Base-by-base conservation (phyloP, 2,888 invertebrate genomes). In the Drosophila nr. perissopoda region DNA sequence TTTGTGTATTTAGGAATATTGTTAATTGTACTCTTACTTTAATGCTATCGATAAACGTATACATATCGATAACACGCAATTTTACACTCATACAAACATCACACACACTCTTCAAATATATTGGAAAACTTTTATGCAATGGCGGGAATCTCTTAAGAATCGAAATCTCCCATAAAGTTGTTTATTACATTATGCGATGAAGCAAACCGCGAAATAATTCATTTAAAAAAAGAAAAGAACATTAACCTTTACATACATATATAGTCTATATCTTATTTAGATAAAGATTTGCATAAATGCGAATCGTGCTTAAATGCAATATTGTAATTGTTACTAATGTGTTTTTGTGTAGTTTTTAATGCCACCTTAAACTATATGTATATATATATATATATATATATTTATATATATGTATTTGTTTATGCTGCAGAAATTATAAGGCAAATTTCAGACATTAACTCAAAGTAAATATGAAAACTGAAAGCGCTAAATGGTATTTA, bases 311-410 rank as follows among this genome's bases (percentile, higher is more conserved):
- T 69, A 71, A 64, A 71, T 48, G 60, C 53, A 80, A 51, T 40
- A 70, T 72, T 73, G 62, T 64, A 82, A 82, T 71, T 87, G 83
- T 82, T 84, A 85, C 81, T 86, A 75, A 82, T 83, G 82, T 86
- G 83, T 88, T 86, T 86, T 74, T 81, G 81, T 88, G 85, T 83
- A 84, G 81, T 80, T 83, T 79, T 80, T 74, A 72, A 76, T 72
- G 58, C 54, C 63, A 74, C 53, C 59, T 71, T 68, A 68, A 61
- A 51, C 51, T 34, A 48, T 65, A 76, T 65, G 27, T 60, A 42
- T 36, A 29, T 51, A 56, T 42, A 49, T 46, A 1, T 13, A 13
- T 42, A 11, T 13, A 13, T 42, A 42, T 21, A 7, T 42, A 42
- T 40, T 11, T 21, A 5, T 40, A n/a, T 40, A 5, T 25, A 25